phyloP scores from a whole-genome alignment of 2,888 invertebrate species.

The Erynnis tages region DNA sequence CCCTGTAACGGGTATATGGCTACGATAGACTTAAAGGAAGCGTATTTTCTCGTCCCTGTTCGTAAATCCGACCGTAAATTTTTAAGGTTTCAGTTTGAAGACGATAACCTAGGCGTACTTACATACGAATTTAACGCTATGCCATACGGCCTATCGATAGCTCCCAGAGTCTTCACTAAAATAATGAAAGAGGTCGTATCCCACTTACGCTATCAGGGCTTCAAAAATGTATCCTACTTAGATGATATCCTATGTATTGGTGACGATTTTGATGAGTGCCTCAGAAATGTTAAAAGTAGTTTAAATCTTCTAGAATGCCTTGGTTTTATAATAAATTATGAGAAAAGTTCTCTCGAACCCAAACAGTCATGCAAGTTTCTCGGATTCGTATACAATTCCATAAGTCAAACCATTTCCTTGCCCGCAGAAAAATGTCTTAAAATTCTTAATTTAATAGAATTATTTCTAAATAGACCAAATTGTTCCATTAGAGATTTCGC shows the following conservation, averaged over 20 bases:
- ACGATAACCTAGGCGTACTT: constrained; percentile 10
- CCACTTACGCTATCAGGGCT: constrained; percentile 18
- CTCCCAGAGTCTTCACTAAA: constrained; percentile 24
- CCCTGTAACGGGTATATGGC: constrained; percentile 29
- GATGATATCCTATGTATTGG: constrained; percentile 30
- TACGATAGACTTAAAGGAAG: constrained; percentile 34
- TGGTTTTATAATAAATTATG: constrained; percentile 27
- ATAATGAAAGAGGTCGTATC: constrained; percentile 24
- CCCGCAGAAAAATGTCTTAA: constrained; percentile 19
- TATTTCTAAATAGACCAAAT: constrained; percentile 1
- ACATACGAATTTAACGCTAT: constrained; percentile 25
- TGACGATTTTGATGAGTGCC: constrained; percentile 4
- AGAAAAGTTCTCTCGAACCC: constrained; percentile 25
- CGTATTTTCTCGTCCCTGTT: constrained; percentile 33
- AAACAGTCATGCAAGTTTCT: constrained; percentile 16
- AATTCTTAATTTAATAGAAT: constrained; percentile 8
- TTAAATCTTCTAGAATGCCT: constrained; percentile 17
- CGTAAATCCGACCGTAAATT: constrained; percentile 24
- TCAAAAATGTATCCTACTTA: constrained; percentile 25
- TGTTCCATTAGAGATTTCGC: constrained; percentile 30
- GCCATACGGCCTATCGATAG: constrained; percentile 23
- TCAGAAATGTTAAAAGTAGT: constrained; percentile 16
- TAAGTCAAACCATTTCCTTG: constrained; percentile 7
- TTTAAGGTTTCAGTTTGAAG: constrained; percentile 32
- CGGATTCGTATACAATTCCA: constrained; percentile 23